Base-by-base conservation (phyloP, 2,888 invertebrate species). In the Apocheima hispidaria region DNA sequence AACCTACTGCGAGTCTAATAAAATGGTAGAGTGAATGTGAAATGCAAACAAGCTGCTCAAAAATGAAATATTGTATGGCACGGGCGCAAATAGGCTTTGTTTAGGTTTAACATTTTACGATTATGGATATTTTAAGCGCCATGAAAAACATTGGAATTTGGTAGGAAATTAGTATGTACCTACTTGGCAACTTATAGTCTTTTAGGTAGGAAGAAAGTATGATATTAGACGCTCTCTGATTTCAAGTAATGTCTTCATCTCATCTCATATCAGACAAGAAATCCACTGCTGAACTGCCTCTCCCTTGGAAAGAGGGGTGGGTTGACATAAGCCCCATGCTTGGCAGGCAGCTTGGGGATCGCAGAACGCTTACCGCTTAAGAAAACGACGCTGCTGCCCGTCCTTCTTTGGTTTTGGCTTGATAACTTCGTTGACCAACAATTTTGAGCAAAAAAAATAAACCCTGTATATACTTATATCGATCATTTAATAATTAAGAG, bases 1-100 rank as follows among this genome's bases (percentile, higher is more conserved):
- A 58, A 63, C 65, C 63, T 57, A 63, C 56, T 63, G 57, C 35
- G 21, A 16, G 28, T 12, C 2, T 26, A 40, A 51, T 49, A 49
- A 40, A 51, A 51, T 28, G 7, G 51, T 26, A 28, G 26, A 28
- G 50, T n/a, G n/a, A 40, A 40, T 48, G 52, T 28, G 21, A 46
- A 53, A 52, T 30, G 14, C 10, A 30, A 44, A 30, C 30, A 14
- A 26, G 46, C 16, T 46, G 16, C 9, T 52, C 30, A 52, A 48
- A 58, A 52, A 35, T 30, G n/a, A 43, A 51, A 52, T 23, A 33
- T 43, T 23, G 23, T 41, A 41, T 18, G 30, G 18, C 23, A 26
- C 10, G n/a, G 26, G 44, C 36, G 44, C 43, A 44, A 50, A 51
- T 56, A 23, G 18, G 46, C 30, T 44, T 48, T 46, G 20, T 18